A percentile compares a stretch with the other conserved stretches of the same genome.
phyloP scores from a whole-genome alignment of 2,113 vertebrate species.

The Suricata suricatta region DNA sequence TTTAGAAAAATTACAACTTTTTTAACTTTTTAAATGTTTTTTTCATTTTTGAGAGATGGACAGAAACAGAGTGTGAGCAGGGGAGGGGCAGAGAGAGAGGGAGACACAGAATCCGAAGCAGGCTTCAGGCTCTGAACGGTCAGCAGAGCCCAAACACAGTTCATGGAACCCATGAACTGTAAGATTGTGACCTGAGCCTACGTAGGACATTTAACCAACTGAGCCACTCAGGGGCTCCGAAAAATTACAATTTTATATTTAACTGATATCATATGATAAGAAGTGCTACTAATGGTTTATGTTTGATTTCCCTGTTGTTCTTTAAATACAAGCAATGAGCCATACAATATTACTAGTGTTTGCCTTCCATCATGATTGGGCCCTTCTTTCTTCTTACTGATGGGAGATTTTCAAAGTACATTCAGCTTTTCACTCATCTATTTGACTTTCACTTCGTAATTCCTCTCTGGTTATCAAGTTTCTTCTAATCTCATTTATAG shows the following conservation, averaged over 20 bases:
- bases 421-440: neutral
- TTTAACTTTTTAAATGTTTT: too few species aligned
- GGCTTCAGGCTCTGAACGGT: too few species aligned
- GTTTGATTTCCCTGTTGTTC: slow-evolving; percentile 12
- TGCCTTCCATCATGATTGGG: neutral
- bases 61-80: too few species aligned
- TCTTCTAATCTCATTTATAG: slow-evolving; percentile 26
- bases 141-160: too few species aligned
- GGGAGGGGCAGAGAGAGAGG: too few species aligned
- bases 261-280: neutral
- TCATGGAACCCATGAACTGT: too few species aligned
- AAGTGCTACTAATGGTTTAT: neutral
- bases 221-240: too few species aligned
- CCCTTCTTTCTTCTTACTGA: neutral
- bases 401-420: neutral
- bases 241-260: too few species aligned
- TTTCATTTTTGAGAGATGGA: too few species aligned
- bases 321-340: slow-evolving; percentile 49
- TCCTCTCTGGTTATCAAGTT: neutral
- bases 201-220: too few species aligned
- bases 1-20: neutral
- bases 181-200: too few species aligned
- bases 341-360: neutral
- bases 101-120: too few species aligned
- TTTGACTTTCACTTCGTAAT: neutral